Base-by-base conservation (phyloP, 2,888 invertebrate genomes). In the Andrena camellia region DNA sequence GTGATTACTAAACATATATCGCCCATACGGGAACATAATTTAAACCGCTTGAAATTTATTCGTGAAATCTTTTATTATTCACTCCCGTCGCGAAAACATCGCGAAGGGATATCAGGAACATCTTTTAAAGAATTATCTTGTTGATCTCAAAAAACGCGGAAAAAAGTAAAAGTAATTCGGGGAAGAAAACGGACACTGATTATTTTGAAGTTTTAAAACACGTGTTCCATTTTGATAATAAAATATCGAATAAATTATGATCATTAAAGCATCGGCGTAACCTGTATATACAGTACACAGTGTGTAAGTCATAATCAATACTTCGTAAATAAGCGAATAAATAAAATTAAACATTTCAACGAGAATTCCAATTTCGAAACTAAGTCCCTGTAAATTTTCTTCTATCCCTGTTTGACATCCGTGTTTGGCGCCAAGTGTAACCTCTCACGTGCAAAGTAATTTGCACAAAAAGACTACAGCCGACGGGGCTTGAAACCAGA, bases 1-100 rank as follows among this genome's bases (percentile, higher is more conserved):
- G 69, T 69, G 62, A 70, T 76, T 76, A 62, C 54, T 70, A 76
- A 70, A 33, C n/a, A 29, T 52, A 52, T 57, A 5, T 67, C 29
- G 42, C n/a, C 20, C n/a, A 8, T 31, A 10, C 29, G 10, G 13
- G 17, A 52, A 13, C 29, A 42, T 62, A 50, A 75, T 75, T 52
- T 73, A 66, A 73, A 29, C 29, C 17, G 35, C n/a, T 10, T 42
- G 50, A 48, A 50, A 69, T 75, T 69, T 23, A 76, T 69, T 76
- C 60, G 5, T 6, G n/a, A 2, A 20, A 17, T 62, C 13, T 54
- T 62, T 52, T 69, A 69, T 69, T 48, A 70, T 63, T 76, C 62
- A 29, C 29, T 66, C 17, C 66, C 17, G 29, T 5, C 23, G 1
- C 57, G 57, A 57, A 66, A 73, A 57, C 42, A 67, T 66, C 20